A percentile compares a stretch with the other conserved stretches of the same genome.
These are phyloP conservation scores for Chaitophorus viminalis DNA, from an alignment of 2,888 invertebrate genomes.

Conservation along the genomic window DNA sequence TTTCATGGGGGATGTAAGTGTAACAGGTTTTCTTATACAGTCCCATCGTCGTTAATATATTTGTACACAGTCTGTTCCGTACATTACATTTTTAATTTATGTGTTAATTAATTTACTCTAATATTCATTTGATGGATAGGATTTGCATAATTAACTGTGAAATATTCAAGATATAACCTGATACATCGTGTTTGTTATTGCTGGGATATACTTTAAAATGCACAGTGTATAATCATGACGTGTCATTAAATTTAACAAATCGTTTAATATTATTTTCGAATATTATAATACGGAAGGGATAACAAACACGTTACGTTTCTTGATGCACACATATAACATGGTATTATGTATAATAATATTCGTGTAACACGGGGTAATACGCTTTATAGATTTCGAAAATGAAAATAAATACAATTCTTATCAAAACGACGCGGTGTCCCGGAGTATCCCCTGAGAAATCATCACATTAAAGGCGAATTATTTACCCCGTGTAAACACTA, in stretches of 20 bases:
- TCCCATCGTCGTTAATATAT: neutral
- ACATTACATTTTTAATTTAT: neutral
- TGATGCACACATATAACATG: neutral
- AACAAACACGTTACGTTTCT: too few relatives aligned
- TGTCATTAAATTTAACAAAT: neutral
- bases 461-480: too few relatives aligned
- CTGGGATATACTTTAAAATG: neutral
- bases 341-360: neutral
- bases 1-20: neutral
- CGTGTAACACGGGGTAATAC: neutral
- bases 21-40: neutral
- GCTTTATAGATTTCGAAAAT: too few relatives aligned
- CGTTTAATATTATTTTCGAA: neutral
- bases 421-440: too few relatives aligned
- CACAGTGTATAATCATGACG: neutral
- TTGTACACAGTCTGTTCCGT: conserved; percentile 6
- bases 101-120: conserved; percentile 26
- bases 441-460: too few relatives aligned
- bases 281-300: neutral
- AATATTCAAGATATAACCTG: conserved; percentile 26
- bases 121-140: conserved; percentile 16
- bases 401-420: too few relatives aligned
- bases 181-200: neutral
- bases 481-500: neutral
- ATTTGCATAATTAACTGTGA: conserved; percentile 43